A percentile compares a stretch with the other conserved stretches of the same genome.
These are phyloP conservation scores for Dicrurus megarhynchus DNA, from an alignment of 2,113 vertebrate genomes.

Conservation along the genomic window DNA sequence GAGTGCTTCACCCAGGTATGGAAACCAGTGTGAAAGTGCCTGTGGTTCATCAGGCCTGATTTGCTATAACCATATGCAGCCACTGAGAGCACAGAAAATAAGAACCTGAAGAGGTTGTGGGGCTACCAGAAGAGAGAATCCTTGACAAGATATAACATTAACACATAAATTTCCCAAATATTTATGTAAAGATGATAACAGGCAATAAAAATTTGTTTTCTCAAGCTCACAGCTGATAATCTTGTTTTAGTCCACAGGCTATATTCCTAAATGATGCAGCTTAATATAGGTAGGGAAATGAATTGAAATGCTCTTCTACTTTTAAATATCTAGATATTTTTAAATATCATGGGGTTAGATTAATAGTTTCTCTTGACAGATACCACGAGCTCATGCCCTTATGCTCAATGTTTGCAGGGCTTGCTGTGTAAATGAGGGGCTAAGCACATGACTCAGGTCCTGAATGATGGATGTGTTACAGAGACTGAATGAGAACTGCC, in stretches of 20 bases:
- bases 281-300: background rate
- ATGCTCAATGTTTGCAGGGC: background rate
- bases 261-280: background rate
- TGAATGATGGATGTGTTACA: background rate
- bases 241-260: background rate
- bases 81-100: background rate
- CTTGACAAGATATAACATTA: background rate
- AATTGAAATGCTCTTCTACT: background rate
- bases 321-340: background rate
- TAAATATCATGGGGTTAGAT: background rate
- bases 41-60: background rate
- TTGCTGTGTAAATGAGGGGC: background rate
- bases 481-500: background rate
- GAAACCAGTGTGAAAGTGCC: constrained; percentile 2
- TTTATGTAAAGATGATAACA: background rate
- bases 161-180: background rate
- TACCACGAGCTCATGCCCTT: background rate
- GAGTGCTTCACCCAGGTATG: background rate
- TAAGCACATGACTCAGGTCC: background rate
- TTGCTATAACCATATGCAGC: background rate
- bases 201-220: background rate
- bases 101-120: background rate
- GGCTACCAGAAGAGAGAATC: background rate
- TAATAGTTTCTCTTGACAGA: background rate
- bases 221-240: background rate